Evolutionary conservation across 2,888 invertebrate species (phyloP).

Genomic region (Doris montereyensis): DNA sequence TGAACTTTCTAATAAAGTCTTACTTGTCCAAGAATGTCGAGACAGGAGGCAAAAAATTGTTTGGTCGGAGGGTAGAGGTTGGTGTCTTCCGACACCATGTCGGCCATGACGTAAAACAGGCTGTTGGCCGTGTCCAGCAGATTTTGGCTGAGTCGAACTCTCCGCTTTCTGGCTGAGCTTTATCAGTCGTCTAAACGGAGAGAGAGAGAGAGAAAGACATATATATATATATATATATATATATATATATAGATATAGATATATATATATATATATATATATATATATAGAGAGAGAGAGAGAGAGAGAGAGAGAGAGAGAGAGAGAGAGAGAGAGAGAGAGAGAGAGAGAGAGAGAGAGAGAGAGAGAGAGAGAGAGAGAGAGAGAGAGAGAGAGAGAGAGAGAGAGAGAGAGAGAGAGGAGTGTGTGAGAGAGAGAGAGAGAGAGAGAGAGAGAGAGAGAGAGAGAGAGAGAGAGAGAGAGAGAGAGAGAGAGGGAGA

Average conservation of each 20-base stretch:
- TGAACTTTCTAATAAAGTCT: too few relatives aligned
- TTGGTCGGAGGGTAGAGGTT: conserved; percentile 81
- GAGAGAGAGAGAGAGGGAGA: neutral
- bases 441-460: neutral
- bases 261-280: neutral
- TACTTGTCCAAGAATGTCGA: conserved; percentile 81
- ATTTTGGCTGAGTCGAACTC: conserved; percentile 44
- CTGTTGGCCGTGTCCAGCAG: conserved; percentile 58
- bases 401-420: too few relatives aligned
- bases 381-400: too few relatives aligned
- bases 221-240: neutral
- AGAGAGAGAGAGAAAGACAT: neutral
- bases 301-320: too few relatives aligned
- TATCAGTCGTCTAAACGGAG: conserved; percentile 56
- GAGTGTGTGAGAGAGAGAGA: too few relatives aligned
- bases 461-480: neutral
- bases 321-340: too few relatives aligned
- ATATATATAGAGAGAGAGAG: too few relatives aligned
- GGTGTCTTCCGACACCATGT: conserved; percentile 79
- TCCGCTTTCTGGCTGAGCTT: conserved; percentile 57
- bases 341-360: too few relatives aligned
- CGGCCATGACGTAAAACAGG: conserved; percentile 80
- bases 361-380: too few relatives aligned
- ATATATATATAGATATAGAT: neutral
- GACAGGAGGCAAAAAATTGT: conserved; percentile 79